phyloP scores from a whole-genome alignment of 2,888 invertebrate species.

The Heterodera filipjevi region DNA sequence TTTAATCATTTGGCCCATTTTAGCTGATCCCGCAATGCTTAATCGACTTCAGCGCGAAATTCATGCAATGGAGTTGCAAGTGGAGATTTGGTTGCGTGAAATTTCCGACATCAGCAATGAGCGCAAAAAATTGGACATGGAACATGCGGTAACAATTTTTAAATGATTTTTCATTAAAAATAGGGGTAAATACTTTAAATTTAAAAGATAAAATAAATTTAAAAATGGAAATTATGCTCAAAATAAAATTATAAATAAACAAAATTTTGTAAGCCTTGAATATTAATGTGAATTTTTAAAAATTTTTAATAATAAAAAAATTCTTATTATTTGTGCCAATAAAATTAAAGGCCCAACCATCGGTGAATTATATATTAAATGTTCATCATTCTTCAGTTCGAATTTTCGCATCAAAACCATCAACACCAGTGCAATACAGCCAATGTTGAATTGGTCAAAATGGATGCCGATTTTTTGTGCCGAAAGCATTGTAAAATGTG shows the following conservation, averaged over 20 bases:
- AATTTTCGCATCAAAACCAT: constrained; percentile 54
- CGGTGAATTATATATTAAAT: neutral
- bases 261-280: no score
- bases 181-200: no score
- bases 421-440: constrained; percentile 59
- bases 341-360: no score
- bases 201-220: no score
- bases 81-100: constrained; percentile 58
- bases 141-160: constrained; percentile 6
- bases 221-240: no score
- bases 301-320: neutral
- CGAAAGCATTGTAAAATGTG: constrained; percentile 52
- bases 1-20: neutral
- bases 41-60: constrained; percentile 43
- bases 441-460: constrained; percentile 58
- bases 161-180: no score
- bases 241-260: no score
- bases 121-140: constrained; percentile 55
- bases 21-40: constrained; percentile 43
- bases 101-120: constrained; percentile 59
- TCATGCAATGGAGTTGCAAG: constrained; percentile 49
- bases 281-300: no score
- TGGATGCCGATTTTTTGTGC: constrained; percentile 59
- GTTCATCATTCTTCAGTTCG: constrained; percentile 48
- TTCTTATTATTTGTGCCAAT: neutral